Evolutionary conservation across 2,797 vertebrate species (phyloP).

Genomic region (Xerus rutilus): DNA sequence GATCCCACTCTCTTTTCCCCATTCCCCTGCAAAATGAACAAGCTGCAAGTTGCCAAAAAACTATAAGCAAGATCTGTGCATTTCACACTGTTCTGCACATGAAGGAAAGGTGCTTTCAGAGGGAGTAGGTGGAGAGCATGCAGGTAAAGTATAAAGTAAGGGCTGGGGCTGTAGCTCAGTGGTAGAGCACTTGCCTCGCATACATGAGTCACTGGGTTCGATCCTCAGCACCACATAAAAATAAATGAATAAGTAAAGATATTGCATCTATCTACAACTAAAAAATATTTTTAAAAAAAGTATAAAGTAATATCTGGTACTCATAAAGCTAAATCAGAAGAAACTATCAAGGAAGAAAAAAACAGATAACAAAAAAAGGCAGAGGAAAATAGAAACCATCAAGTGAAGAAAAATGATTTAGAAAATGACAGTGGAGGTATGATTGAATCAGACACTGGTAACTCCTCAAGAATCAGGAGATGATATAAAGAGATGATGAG

Average conservation of each 20-base stretch:
- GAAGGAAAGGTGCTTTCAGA: not conserved
- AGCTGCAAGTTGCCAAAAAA: not conserved
- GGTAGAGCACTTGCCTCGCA: too few species aligned
- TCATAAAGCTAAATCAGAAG: not conserved
- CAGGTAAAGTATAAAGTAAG: not conserved
- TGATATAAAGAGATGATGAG: conserved; percentile 94
- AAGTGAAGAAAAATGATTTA: not conserved
- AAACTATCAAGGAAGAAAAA: not conserved
- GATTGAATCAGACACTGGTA: not conserved
- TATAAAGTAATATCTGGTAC: not conserved
- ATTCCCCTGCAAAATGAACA: not conserved
- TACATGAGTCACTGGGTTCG: too few species aligned
- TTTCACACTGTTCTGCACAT: not conserved
- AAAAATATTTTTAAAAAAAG: too few species aligned
- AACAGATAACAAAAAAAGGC: not conserved
- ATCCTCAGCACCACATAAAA: too few species aligned
- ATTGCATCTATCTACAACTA: too few species aligned
- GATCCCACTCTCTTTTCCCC: not conserved
- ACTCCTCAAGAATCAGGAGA: conserved; percentile 82
- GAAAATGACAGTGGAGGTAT: not conserved
- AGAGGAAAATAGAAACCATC: not conserved
- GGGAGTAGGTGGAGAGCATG: not conserved
- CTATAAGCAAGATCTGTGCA: not conserved
- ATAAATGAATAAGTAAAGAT: too few species aligned
- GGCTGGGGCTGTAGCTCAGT: too few species aligned